Percentiles rank a stretch among this genome's conserved stretches.
phyloP scores from a whole-genome alignment of 1,140 invertebrate genomes.

The Drosophila arawakana region DNA sequence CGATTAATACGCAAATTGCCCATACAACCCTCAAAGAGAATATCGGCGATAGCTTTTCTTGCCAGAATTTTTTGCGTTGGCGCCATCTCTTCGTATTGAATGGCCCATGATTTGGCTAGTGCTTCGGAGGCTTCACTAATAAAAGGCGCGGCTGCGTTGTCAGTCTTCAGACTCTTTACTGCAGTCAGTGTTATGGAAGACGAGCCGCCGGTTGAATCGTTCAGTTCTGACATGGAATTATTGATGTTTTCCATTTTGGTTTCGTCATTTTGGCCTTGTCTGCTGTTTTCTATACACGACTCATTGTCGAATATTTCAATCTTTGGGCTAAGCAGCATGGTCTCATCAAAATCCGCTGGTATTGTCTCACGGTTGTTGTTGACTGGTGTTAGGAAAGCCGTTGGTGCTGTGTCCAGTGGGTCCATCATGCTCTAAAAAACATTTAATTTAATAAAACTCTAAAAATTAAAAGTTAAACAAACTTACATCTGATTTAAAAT shows the following conservation, averaged over 20 bases:
- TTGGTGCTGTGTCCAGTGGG: conserved; percentile 21
- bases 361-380: conserved; percentile 10
- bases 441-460: background rate
- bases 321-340: conserved; percentile 61
- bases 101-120: conserved; percentile 76
- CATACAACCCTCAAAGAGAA: conserved; percentile 79
- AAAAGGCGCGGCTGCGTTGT: background rate
- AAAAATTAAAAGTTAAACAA: too few species aligned
- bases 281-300: conserved; percentile 13
- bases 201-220: conserved; percentile 23
- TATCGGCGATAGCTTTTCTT: conserved; percentile 75
- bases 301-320: conserved; percentile 67
- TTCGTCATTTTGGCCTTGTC: conserved; percentile 1
- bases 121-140: conserved; percentile 68
- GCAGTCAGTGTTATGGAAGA: conserved; percentile 1
- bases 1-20: conserved; percentile 75
- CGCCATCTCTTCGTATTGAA: conserved; percentile 76
- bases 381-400: background rate
- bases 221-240: background rate
- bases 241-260: conserved; percentile 29
- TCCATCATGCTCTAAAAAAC: conserved; percentile 25
- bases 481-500: conserved; percentile 37
- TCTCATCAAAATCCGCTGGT: conserved; percentile 30
- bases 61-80: conserved; percentile 73
- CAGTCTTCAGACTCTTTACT: background rate